Percentiles rank a stretch among this genome's conserved stretches.
Conservation (phyloP, 2,113 vertebrate genomes). For the Spilogale gracilis region DNA sequence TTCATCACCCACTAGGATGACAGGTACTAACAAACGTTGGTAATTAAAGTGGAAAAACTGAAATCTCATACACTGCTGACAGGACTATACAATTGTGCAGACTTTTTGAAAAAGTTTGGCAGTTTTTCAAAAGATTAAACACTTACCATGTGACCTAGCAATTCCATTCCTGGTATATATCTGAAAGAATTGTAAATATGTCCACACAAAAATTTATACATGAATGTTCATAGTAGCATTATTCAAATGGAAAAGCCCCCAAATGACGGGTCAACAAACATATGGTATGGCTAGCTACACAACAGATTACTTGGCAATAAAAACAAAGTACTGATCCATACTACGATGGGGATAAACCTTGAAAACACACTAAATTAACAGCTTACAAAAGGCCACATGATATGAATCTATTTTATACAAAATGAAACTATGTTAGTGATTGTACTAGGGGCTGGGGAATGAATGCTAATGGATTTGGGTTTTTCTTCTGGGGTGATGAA, state of each 20-base stretch:
- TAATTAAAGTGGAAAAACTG: neutral
- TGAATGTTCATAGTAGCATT: neutral
- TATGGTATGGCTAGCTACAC: neutral
- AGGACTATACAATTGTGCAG: neutral
- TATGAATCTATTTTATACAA: neutral
- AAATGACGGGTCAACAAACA: neutral
- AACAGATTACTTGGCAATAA: neutral
- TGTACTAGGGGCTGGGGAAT: neutral
- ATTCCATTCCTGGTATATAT: neutral
- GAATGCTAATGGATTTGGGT: neutral
- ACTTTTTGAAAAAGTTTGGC: neutral
- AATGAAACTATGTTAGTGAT: neutral
- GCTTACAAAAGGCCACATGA: neutral
- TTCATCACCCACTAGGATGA: neutral
- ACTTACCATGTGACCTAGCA: neutral
- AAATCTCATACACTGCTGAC: neutral
- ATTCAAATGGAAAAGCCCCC: neutral
- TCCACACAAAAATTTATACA: neutral
- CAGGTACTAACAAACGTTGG: neutral
- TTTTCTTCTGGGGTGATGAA: neutral
- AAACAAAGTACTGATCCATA: neutral
- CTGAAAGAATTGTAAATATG: neutral
- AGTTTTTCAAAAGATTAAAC: neutral
- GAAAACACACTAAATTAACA: neutral
- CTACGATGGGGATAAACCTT: neutral